Conservation (phyloP, 2,797 vertebrate species). For the Delichon dasypus region DNA sequence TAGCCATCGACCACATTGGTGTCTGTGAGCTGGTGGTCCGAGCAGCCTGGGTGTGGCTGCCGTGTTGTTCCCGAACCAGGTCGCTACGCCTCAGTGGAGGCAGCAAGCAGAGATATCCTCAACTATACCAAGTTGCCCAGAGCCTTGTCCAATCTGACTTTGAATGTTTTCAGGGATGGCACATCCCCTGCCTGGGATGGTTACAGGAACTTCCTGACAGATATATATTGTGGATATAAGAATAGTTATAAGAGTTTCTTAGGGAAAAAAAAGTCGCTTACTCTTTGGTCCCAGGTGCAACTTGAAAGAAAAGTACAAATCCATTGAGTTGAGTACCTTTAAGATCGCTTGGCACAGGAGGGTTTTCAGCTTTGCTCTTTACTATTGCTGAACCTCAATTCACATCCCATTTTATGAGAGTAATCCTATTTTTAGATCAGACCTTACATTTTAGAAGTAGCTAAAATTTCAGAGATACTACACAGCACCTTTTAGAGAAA, state of each 20-base stretch:
- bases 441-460: background rate
- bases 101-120: background rate
- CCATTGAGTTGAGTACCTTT: background rate
- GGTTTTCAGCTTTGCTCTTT: background rate
- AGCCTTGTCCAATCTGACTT: background rate
- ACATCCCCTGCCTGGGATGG: background rate
- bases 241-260: background rate
- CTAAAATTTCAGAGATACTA: background rate
- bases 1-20: too few species aligned
- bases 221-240: background rate
- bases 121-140: background rate
- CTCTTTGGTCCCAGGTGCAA: background rate
- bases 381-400: background rate
- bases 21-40: too few species aligned
- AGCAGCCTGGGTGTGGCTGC: too few species aligned
- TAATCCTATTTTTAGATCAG: background rate
- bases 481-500: background rate
- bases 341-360: background rate
- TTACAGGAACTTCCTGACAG: background rate
- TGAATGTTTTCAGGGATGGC: background rate
- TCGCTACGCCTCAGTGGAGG: too few species aligned
- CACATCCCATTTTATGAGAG: background rate
- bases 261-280: background rate
- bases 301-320: background rate
- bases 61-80: too few species aligned